Percentiles rank a stretch among this genome's conserved stretches.
phyloP scores from a whole-genome alignment of 2,888 invertebrate species.

The Lochmaea capreae region DNA sequence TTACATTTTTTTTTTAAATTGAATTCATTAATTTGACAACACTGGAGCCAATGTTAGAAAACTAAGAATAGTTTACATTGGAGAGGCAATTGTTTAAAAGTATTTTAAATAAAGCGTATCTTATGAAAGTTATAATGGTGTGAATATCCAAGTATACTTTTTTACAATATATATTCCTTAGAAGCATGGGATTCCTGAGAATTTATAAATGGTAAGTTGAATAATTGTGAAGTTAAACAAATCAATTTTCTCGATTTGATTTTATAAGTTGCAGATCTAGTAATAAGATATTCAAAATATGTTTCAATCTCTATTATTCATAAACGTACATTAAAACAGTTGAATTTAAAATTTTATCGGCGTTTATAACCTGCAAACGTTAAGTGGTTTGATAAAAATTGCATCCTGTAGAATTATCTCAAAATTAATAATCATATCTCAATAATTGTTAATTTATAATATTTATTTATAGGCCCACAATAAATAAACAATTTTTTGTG shows the following conservation, averaged over 20 bases:
- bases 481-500: conserved; percentile 77
- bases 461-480: conserved; percentile 57
- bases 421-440: background rate
- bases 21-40: background rate
- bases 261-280: background rate
- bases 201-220: conserved; percentile 38
- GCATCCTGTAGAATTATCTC: background rate
- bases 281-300: too few species aligned
- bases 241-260: background rate
- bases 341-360: background rate
- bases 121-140: background rate
- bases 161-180: conserved; percentile 4
- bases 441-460: background rate
- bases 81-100: background rate
- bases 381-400: background rate
- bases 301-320: too few species aligned
- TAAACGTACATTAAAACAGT: background rate
- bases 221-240: background rate
- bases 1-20: background rate
- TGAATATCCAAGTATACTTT: background rate
- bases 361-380: background rate
- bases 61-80: background rate
- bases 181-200: conserved; percentile 37
- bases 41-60: background rate
- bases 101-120: background rate